Evolutionary conservation across 2,113 vertebrate genomes (phyloP).

Genomic region (Megatriorchis doriae): DNA sequence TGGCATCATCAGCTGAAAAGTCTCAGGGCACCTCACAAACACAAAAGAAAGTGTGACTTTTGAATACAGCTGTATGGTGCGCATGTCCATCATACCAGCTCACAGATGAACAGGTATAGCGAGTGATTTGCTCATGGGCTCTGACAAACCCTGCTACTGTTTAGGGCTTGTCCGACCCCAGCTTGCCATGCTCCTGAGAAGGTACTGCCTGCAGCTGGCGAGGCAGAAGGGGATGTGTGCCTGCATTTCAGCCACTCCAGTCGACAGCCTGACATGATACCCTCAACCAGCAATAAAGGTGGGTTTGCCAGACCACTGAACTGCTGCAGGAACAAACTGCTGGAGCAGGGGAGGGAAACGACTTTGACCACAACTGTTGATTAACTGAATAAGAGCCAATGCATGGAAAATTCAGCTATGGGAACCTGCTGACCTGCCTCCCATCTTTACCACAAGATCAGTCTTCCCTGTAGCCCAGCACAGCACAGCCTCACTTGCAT

Average conservation of each 20-base stretch:
- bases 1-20: conserved; percentile 6
- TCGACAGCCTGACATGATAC: neutral
- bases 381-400: neutral
- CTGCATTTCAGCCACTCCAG: neutral
- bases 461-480: neutral
- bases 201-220: neutral
- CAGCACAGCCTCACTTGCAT: neutral
- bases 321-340: neutral
- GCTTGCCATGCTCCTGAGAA: neutral
- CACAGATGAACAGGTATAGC: neutral
- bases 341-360: neutral
- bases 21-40: neutral
- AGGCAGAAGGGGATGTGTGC: neutral
- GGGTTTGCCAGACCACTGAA: neutral
- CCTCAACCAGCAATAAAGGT: neutral
- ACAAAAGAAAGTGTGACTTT: neutral
- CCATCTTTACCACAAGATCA: neutral
- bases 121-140: neutral
- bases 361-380: neutral
- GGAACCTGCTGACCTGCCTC: neutral
- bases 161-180: neutral
- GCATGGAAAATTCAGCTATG: neutral
- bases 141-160: neutral
- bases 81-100: neutral
- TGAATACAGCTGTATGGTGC: neutral